phyloP scores from a whole-genome alignment of 1,140 invertebrate genomes.

The Chrysoperla carnea region DNA sequence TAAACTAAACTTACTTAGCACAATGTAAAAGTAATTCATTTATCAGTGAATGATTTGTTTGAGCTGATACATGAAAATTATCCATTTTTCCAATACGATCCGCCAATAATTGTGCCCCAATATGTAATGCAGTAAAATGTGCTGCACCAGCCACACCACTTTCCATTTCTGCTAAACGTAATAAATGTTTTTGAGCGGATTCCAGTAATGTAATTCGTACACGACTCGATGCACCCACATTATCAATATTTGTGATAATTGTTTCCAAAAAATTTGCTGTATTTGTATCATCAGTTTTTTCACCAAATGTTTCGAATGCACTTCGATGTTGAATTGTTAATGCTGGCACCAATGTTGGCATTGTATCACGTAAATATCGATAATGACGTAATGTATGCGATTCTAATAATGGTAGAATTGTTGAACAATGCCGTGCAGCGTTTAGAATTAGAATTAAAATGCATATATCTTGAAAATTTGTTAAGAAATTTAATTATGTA shows the following conservation, averaged over 20 bases:
- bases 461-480: constrained; percentile 51
- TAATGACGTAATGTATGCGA: constrained; percentile 86
- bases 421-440: constrained; percentile 74
- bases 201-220: constrained; percentile 46
- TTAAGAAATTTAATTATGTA: background rate
- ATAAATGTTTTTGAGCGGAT: constrained; percentile 52
- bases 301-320: constrained; percentile 8
- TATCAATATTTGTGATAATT: constrained; percentile 51
- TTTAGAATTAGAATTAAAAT: constrained; percentile 89
- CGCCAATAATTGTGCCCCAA: constrained; percentile 39
- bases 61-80: background rate
- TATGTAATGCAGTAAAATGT: constrained; percentile 69
- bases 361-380: constrained; percentile 81
- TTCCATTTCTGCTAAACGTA: constrained; percentile 71
- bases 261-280: constrained; percentile 46
- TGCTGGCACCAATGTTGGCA: constrained; percentile 80
- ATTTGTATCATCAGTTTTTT: constrained; percentile 21
- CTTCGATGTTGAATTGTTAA: constrained; percentile 40
- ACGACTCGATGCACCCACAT: constrained; percentile 34
- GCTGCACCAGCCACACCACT: constrained; percentile 62
- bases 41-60: constrained; percentile 7
- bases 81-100: constrained; percentile 13
- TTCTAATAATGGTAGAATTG: constrained; percentile 83
- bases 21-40: constrained; percentile 10
- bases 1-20: constrained; percentile 1